Percentiles rank a stretch among this genome's conserved stretches.
phyloP scores from a whole-genome alignment of 2,113 vertebrate species.

The Cyanoliseus patagonus region DNA sequence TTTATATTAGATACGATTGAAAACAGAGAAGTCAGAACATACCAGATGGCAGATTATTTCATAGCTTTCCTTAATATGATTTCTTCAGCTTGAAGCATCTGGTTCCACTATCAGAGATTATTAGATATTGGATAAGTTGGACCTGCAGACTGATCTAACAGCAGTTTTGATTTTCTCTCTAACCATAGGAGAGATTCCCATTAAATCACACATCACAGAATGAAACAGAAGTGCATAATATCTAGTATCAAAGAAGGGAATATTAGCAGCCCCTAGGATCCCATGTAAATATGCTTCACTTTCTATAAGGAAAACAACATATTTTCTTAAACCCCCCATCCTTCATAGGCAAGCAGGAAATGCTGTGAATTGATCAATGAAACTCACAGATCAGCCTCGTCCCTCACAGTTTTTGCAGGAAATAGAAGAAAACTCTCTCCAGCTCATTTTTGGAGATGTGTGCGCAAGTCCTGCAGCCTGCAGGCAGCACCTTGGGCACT shows the following conservation, averaged over 20 bases:
- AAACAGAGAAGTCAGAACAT: not conserved
- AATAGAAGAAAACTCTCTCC: not conserved
- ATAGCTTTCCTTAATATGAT: slow-evolving; percentile 33
- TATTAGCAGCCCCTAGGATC: not conserved
- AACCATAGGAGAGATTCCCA: not conserved
- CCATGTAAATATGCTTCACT: not conserved
- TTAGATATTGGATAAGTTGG: not conserved
- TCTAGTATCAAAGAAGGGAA: not conserved
- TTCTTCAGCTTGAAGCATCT: slow-evolving; percentile 44
- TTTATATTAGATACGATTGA: not conserved
- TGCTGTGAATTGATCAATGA: not conserved
- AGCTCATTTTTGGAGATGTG: not conserved
- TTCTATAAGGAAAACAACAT: not conserved
- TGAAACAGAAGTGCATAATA: not conserved
- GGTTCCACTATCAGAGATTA: slow-evolving; percentile 14
- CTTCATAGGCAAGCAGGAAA: not conserved
- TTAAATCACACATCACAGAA: not conserved
- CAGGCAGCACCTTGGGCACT: not conserved
- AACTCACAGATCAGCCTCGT: not conserved
- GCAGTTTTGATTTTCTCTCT: not conserved
- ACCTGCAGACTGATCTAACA: not conserved
- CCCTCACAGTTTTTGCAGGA: not conserved
- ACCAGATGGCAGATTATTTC: slow-evolving; percentile 54
- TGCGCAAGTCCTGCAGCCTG: not conserved
- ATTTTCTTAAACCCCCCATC: not conserved